Percentiles rank a stretch among this genome's conserved stretches.
These are phyloP conservation scores for Athrips mouffetella DNA, from an alignment of 2,888 invertebrate genomes.

Conservation along the genomic window DNA sequence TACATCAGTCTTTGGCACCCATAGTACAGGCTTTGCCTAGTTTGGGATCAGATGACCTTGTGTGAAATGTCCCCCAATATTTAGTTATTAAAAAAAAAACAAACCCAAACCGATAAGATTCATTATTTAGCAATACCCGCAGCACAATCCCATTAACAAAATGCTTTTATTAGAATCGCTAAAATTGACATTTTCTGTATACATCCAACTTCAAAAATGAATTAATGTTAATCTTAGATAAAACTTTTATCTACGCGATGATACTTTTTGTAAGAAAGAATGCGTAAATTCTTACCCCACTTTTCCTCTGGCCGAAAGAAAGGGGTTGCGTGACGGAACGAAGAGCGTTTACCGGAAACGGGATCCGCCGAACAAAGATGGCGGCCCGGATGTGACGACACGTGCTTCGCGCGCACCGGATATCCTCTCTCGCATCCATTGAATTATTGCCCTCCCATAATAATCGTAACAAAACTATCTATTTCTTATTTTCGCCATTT, in stretches of 20 bases:
- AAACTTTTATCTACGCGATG: background rate
- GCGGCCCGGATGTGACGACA: conserved; percentile 70
- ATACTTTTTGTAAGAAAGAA: background rate
- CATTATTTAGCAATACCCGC: too few species aligned
- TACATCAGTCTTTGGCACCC: too few species aligned
- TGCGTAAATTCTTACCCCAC: background rate
- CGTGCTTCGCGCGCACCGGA: conserved; percentile 72
- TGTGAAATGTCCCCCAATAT: too few species aligned
- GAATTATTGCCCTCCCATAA: conserved; percentile 65
- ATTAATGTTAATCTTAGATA: background rate
- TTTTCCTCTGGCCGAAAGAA: conserved; percentile 40
- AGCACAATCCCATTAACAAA: too few species aligned
- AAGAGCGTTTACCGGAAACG: conserved; percentile 56
- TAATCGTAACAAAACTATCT: conserved; percentile 29
- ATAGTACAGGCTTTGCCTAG: too few species aligned
- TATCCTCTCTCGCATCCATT: conserved; percentile 65
- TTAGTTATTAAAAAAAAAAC: too few species aligned
- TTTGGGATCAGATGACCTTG: too few species aligned
- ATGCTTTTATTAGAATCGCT: too few species aligned
- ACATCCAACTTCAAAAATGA: background rate
- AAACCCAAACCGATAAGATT: too few species aligned
- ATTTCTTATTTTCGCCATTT: conserved; percentile 10
- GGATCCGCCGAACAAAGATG: conserved; percentile 64
- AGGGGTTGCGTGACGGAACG: conserved; percentile 66
- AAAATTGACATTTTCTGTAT: too few species aligned